Conservation (phyloP, 2,113 vertebrate species). For the Paramisgurnus dabryanus region DNA sequence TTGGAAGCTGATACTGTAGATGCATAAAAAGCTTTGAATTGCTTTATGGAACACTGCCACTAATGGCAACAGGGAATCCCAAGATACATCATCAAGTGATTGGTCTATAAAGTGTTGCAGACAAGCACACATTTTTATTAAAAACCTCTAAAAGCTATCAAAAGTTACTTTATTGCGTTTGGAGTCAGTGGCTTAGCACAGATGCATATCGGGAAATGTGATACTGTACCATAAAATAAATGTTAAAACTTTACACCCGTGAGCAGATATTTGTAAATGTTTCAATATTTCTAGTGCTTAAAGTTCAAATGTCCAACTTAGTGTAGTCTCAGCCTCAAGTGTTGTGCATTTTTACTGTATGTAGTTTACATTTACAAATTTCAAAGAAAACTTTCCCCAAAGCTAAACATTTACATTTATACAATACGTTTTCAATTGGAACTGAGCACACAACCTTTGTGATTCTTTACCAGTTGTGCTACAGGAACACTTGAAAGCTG, state of each 20-base stretch:
- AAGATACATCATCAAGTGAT: neutral
- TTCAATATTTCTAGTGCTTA: neutral
- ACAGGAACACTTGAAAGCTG: no score
- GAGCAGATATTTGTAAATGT: neutral
- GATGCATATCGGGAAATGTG: neutral
- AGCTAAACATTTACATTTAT: no score
- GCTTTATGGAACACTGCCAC: neutral
- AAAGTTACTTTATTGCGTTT: neutral
- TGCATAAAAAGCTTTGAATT: constrained; percentile 4
- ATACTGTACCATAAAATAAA: neutral
- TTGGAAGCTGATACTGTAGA: neutral
- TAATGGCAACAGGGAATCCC: neutral
- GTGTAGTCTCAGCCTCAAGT: no score
- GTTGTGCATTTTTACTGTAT: no score
- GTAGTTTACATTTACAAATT: no score
- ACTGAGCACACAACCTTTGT: no score
- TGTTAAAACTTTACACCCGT: neutral
- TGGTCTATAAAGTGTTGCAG: constrained; percentile 6
- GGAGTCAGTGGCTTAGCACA: no score
- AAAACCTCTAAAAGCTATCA: neutral
- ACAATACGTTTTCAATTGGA: no score
- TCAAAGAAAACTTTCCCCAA: no score
- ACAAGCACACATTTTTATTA: neutral
- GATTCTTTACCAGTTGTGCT: no score
- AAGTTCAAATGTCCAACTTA: neutral